Conservation (phyloP, 2,888 invertebrate species). For the Drosophila paramelanica region DNA sequence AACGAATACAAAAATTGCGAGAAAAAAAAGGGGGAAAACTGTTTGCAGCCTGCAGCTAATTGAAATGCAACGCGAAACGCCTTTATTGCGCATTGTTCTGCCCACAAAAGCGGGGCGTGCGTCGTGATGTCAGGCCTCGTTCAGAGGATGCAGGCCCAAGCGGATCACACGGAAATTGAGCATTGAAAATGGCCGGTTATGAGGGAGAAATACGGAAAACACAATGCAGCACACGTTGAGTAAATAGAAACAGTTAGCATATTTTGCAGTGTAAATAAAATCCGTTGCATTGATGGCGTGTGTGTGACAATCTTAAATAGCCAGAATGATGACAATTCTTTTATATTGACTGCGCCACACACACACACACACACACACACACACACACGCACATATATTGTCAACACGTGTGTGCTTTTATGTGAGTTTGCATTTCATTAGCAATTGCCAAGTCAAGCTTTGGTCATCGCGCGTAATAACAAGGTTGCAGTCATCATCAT, state of each 20-base stretch:
- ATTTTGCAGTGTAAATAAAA: conserved; percentile 21
- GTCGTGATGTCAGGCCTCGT: background rate
- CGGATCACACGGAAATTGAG: conserved; percentile 32
- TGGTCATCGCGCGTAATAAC: conserved; percentile 20
- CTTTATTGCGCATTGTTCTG: conserved; percentile 2
- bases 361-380: too few species aligned
- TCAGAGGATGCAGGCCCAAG: background rate
- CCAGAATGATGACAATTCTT: background rate
- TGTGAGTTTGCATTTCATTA: conserved; percentile 30
- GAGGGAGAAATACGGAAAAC: conserved; percentile 2
- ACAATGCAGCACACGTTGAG: conserved; percentile 8
- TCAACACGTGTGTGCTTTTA: background rate
- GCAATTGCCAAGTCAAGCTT: conserved; percentile 20
- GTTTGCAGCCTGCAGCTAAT: conserved; percentile 33
- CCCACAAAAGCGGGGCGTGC: background rate
- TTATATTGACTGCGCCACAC: background rate
- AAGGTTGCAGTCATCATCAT: conserved; percentile 35
- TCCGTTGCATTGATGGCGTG: conserved; percentile 6
- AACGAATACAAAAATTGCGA: too few species aligned
- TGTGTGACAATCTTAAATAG: conserved; percentile 14
- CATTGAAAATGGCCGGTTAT: conserved; percentile 14
- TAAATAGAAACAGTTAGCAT: conserved; percentile 9
- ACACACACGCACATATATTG: background rate
- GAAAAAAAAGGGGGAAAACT: conserved; percentile 6
- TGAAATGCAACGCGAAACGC: conserved; percentile 28